Evolutionary conservation across 2,113 vertebrate genomes (phyloP), one percentile per base, ranked within the genome.

Genomic region (Neoarius graeffei): DNA sequence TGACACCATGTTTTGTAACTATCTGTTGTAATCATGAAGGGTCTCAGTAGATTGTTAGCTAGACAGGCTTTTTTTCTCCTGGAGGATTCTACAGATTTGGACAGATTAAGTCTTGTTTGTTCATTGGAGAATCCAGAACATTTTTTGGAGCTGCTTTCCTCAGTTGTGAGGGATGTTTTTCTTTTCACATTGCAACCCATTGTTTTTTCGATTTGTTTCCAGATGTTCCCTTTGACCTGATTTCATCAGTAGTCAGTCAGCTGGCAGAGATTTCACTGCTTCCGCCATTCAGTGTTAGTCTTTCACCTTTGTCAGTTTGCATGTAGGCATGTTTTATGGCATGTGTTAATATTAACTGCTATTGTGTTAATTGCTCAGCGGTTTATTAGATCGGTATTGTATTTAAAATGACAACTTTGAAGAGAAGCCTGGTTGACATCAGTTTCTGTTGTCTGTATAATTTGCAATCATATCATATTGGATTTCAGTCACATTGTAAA

Each of bases 141-240:
- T 1, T 59, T 1, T 81, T 20, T 20, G 8, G 19, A 82, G 9
- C 57, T 13, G 10, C 57, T 7, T 73, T 56, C 27, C 27, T 14
- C 9, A 20, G 1, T 23, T 30, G 64, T 20, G 3, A 19, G 11
- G n/a, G 69, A 69, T 57, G 10, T 54, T 54, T 66, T 7, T 80
- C 54, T 8, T 56, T 80, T 35, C 15, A 57, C n/a, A 10, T 6
- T 13, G 19, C 8, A 42, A 82, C 50, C 25, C 30, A 42, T 60
- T 59, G 80, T 82, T 71, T 10, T 54, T 13, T n/a, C 35, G 11
- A 52, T 54, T 4, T 57, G n/a, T 27, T 35, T 17, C 14, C 15
- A 13, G 48, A 30, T 84, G 66, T 35, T 42, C 66, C 64, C 30
- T 74, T 85, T 74, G 67, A 74, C 83, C 83, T 59, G 54, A 9